Conservation (phyloP, 2,113 vertebrate genomes). For the Austrofundulus limnaeus region DNA sequence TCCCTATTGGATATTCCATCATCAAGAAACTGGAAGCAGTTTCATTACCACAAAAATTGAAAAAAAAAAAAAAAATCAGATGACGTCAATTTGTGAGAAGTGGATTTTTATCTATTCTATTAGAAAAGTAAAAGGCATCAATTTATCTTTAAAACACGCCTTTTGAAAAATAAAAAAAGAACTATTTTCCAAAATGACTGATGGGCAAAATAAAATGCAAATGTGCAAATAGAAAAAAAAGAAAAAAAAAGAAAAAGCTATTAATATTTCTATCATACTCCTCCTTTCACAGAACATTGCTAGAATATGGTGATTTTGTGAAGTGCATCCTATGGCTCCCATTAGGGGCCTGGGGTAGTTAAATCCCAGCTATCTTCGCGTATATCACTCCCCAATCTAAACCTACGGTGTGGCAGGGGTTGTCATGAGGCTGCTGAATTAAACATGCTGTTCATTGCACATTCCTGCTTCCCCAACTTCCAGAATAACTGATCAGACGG, state of each 20-base stretch:
- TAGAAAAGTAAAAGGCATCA: background rate
- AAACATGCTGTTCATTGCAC: constrained; percentile 57
- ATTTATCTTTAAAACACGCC: background rate
- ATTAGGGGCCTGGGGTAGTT: constrained; percentile 57
- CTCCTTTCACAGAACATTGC: constrained; percentile 20
- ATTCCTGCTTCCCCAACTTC: constrained; percentile 23
- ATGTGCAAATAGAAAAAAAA: background rate
- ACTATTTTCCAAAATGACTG: background rate
- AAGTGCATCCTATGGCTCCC: constrained; percentile 50
- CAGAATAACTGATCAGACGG: constrained; percentile 44
- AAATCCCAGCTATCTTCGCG: constrained; percentile 51
- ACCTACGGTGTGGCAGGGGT: constrained; percentile 48
- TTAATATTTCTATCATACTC: constrained; percentile 32
- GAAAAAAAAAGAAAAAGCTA: constrained; percentile 41
- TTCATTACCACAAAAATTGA: background rate
- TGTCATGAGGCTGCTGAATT: constrained; percentile 61
- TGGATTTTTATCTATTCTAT: constrained; percentile 17
- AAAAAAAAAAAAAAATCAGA: background rate
- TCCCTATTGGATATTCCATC: constrained; percentile 44
- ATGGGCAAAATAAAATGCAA: background rate
- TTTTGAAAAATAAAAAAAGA: background rate
- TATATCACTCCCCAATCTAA: constrained; percentile 51
- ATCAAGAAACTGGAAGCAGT: constrained; percentile 24
- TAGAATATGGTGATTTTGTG: constrained; percentile 63
- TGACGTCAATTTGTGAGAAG: background rate